Evolutionary conservation across 2,888 invertebrate genomes (phyloP), one percentile per base, ranked within the genome.

Genomic region (Ectropis crepuscularia): DNA sequence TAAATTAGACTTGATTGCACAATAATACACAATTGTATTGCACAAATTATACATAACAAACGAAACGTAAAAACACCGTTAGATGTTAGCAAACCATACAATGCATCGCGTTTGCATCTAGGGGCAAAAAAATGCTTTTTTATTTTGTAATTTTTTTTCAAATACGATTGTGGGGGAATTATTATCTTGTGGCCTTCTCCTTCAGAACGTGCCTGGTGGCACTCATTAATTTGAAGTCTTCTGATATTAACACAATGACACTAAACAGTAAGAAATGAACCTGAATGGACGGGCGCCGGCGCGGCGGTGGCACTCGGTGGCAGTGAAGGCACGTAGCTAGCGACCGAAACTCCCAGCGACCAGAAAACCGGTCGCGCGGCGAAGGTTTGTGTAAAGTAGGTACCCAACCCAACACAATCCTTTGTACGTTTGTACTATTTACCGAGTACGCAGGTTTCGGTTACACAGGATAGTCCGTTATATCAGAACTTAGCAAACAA

Each of bases 341-440:
- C 50, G 67, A 55, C 67, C 68, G 71, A 74, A 72, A 74, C 72
- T 60, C 66, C 64, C 63, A 61, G 70, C 72, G 89, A 88, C 89
- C 85, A 80, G 89, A 80, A 74, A 86, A 89, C 89, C 86, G 87
- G 89, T 89, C 82, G 74, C 64, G 69, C 61, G 74, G 72, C 74
- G 72, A 72, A 72, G 79, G 77, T 88, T 88, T 88, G 88, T 88
- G 79, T 80, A 4, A n/a, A 28, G 16, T 28, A 28, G 16, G 16
- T 28, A 28, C 16, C 16, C 16, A 4, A 77, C 76, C 76, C 70
- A 69, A 71, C 48, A n/a, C n/a, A n/a, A n/a, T n/a, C n/a, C n/a
- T n/a, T n/a, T n/a, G n/a, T n/a, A n/a, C 48, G 65, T 66, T 66
- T 61, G 65, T 63, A 36, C 37, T 49, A 38, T 38, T 48, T 42